Percentiles rank a stretch among this genome's conserved stretches.
These are phyloP conservation scores for Ecliptopera silaceata DNA, from an alignment of 2,888 invertebrate species.

Conservation along the genomic window DNA sequence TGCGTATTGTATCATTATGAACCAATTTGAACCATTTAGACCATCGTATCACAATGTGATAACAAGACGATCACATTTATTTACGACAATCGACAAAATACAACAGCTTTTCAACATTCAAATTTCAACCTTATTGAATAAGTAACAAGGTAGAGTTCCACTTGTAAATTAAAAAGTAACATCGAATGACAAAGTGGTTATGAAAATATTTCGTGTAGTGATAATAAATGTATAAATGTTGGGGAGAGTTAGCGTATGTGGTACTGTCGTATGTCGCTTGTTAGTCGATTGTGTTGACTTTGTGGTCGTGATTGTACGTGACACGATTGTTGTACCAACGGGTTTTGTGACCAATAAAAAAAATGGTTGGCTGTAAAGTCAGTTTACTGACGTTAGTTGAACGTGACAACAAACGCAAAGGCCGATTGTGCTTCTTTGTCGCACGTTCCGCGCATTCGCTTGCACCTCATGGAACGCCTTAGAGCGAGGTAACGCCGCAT, in stretches of 20 bases:
- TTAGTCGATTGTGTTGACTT: slow-evolving; percentile 38
- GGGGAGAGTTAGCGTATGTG: slow-evolving; percentile 41
- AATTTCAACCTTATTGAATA: neutral
- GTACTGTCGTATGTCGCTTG: slow-evolving; percentile 61
- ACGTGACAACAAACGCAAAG: too few relatives aligned
- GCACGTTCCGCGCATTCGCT: too few relatives aligned
- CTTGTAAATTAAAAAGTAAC: slow-evolving; percentile 16
- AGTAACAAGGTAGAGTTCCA: slow-evolving; percentile 2
- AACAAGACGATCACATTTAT: slow-evolving; percentile 57
- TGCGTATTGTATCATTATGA: slow-evolving; percentile 39
- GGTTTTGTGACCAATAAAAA: slow-evolving; percentile 38
- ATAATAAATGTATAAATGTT: slow-evolving; percentile 47
- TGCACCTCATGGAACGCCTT: too few relatives aligned
- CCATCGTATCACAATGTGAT: slow-evolving; percentile 39
- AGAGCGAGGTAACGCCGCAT: too few relatives aligned
- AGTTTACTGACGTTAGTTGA: too few relatives aligned
- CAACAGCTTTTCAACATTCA: neutral
- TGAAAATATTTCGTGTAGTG: slow-evolving; percentile 52
- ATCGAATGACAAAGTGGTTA: slow-evolving; percentile 45
- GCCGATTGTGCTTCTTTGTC: too few relatives aligned
- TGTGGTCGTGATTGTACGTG: slow-evolving; percentile 43
- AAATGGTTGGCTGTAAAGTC: too few relatives aligned
- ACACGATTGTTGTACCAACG: slow-evolving; percentile 49
- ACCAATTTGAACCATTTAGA: slow-evolving; percentile 42
- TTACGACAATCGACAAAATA: slow-evolving; percentile 50